These are phyloP conservation scores for Laticauda colubrina DNA, from an alignment of 2,113 vertebrate species.

Conservation along the genomic window DNA sequence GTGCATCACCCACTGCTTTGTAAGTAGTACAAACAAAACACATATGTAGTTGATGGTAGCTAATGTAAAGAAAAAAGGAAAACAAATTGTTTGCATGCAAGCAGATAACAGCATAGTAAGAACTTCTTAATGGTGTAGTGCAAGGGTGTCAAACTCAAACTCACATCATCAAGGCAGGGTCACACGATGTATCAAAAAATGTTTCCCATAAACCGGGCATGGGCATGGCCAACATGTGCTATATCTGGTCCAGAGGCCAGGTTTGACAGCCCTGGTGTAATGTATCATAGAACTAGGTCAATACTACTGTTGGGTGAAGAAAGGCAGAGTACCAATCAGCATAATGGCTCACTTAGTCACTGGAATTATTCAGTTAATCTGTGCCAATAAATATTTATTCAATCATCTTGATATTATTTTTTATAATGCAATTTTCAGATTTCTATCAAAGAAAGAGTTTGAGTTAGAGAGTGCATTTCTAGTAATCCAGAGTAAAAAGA, in stretches of 20 bases:
- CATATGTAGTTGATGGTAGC: conserved; percentile 1
- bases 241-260: too few relatives aligned
- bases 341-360: neutral
- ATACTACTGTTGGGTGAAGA: neutral
- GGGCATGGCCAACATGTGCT: too few relatives aligned
- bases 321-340: neutral
- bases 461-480: neutral
- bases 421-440: neutral
- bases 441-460: neutral
- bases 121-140: neutral
- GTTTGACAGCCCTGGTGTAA: neutral
- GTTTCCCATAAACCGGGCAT: too few relatives aligned
- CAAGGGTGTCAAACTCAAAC: too few relatives aligned
- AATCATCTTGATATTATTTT: neutral
- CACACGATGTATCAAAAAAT: too few relatives aligned
- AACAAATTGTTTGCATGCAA: conserved; percentile 1
- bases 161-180: too few relatives aligned
- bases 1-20: neutral
- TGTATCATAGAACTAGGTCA: conserved; percentile 6
- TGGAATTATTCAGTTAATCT: neutral
- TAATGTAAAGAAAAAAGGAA: conserved; percentile 6
- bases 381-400: neutral
- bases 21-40: neutral
- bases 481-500: neutral
- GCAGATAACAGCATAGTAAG: conserved; percentile 11